Conservation (phyloP, 1,140 invertebrate species). For the Propsilocerus akamusi region DNA sequence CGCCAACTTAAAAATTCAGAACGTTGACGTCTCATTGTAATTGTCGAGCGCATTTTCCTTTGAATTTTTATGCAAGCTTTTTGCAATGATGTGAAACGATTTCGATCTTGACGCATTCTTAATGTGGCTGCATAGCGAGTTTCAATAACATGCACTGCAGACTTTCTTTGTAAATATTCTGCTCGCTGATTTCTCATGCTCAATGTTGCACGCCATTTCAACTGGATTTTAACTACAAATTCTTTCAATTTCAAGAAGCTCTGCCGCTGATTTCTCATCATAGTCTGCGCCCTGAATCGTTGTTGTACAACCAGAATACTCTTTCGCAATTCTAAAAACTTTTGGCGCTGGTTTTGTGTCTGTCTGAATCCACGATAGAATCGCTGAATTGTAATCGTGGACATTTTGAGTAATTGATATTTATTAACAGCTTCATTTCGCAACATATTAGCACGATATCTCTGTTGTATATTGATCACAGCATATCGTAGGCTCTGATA, state of each 20-base stretch:
- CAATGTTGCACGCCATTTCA: constrained; percentile 14
- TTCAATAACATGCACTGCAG: constrained; percentile 17
- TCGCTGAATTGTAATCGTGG: constrained; percentile 10
- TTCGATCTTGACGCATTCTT: constrained; percentile 11
- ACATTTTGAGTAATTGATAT: no score
- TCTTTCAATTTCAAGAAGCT: constrained; percentile 6
- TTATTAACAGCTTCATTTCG: no score
- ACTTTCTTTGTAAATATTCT: constrained; percentile 13
- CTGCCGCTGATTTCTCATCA: constrained; percentile 9
- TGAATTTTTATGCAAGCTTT: constrained; percentile 21
- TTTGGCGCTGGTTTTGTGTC: not conserved
- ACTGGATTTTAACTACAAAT: constrained; percentile 13
- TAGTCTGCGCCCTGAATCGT: constrained; percentile 12
- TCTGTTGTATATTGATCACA: no score
- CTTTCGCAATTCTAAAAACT: constrained; percentile 1
- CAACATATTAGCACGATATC: no score
- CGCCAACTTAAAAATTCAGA: constrained; percentile 21
- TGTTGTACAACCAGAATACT: constrained; percentile 9
- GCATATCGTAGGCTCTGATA: no score
- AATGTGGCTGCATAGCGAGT: constrained; percentile 12
- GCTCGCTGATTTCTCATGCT: constrained; percentile 12
- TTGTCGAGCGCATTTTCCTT: constrained; percentile 15
- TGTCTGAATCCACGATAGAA: constrained; percentile 5
- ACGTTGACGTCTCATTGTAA: constrained; percentile 12
- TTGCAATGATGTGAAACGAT: constrained; percentile 15